A percentile compares a stretch with the other conserved stretches of the same genome.
phyloP scores from a whole-genome alignment of 2,113 vertebrate species.

The Ophiodon elongatus region DNA sequence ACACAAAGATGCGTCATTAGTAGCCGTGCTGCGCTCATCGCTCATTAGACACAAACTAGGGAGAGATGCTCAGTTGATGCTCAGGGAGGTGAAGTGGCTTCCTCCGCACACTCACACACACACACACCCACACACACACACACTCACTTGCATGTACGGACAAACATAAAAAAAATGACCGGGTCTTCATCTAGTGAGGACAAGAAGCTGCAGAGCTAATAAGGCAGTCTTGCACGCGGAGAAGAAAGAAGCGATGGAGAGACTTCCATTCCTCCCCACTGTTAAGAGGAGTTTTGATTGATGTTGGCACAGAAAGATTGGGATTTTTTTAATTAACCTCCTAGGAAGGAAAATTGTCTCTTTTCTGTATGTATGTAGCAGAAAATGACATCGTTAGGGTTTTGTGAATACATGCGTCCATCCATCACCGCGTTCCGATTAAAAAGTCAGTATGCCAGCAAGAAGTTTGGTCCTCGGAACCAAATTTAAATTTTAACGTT shows the following conservation, averaged over 20 bases:
- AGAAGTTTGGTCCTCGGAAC: constrained; percentile 20
- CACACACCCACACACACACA: constrained; percentile 52
- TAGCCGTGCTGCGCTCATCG: constrained; percentile 86
- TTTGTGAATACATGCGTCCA: constrained; percentile 26
- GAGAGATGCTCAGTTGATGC: constrained; percentile 70
- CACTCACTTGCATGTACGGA: constrained; percentile 39
- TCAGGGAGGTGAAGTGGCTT: constrained; percentile 71
- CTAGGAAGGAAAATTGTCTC: constrained; percentile 4
- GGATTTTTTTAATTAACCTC: constrained; percentile 60
- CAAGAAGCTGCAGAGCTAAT: constrained; percentile 72
- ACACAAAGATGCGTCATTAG: constrained; percentile 76
- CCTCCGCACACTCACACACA: constrained; percentile 45
- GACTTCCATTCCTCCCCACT: constrained; percentile 59
- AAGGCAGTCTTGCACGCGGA: constrained; percentile 65
- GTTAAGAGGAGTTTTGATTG: constrained; percentile 61
- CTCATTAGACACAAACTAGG: constrained; percentile 93
- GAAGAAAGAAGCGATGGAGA: constrained; percentile 67
- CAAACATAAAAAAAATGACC: constrained; percentile 51
- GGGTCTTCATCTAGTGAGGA: constrained; percentile 62
- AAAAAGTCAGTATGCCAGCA: constrained; percentile 7
- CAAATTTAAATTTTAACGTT: neutral
- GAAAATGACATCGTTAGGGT: constrained; percentile 42
- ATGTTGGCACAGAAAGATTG: constrained; percentile 50
- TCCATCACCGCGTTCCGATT: neutral
- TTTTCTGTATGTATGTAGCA: constrained; percentile 16